Base-by-base conservation (phyloP, 2,797 vertebrate genomes). In the Diplodus puntazzo region DNA sequence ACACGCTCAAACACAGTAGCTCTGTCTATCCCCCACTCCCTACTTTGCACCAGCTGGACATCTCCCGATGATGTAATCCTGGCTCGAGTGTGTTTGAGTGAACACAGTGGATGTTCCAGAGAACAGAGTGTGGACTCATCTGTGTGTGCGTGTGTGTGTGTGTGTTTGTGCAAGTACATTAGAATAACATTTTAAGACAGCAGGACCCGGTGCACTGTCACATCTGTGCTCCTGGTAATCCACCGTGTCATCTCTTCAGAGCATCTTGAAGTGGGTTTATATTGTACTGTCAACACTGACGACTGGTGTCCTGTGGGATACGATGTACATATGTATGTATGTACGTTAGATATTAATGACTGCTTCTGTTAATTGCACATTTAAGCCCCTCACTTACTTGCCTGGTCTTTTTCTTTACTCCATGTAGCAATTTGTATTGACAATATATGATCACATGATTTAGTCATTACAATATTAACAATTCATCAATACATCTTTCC, bases 51-150 rank as follows among this genome's bases (percentile, higher is more conserved):
- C 85, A 90, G 85, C 88, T 92, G 88, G 87, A 72, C 65, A 60
- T 83, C 70, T 75, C 59, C 45, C 23, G 76, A 75, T 92, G 90
- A 92, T 81, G 88, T 89, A 93, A 92, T 87, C 55, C 3, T 53
- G 62, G 48, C 68, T 77, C 20, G 27, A 84, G 75, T 68, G 69
- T 72, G 75, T 80, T 55, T 75, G 67, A 82, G 49, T 60, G 67
- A 87, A 79, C 64, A 72, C 73, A 62, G 67, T 18, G 20, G 61
- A 77, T 88, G 68, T 80, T 70, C 45, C 48, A 46, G 34, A 3
- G 43, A 50, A 79, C 48, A 25, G 25, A 60, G 50, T 27, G 52
- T 39, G 39, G 39, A 39, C 39, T 11, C 39, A 39, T 10, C 39
- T 21, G 11, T 53, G 20, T 23, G 10, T 52, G 20, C 46, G 61